Percentiles rank a stretch among this genome's conserved stretches.
These are phyloP conservation scores for Nebria brevicollis DNA, from an alignment of 2,888 invertebrate genomes.

Conservation along the genomic window DNA sequence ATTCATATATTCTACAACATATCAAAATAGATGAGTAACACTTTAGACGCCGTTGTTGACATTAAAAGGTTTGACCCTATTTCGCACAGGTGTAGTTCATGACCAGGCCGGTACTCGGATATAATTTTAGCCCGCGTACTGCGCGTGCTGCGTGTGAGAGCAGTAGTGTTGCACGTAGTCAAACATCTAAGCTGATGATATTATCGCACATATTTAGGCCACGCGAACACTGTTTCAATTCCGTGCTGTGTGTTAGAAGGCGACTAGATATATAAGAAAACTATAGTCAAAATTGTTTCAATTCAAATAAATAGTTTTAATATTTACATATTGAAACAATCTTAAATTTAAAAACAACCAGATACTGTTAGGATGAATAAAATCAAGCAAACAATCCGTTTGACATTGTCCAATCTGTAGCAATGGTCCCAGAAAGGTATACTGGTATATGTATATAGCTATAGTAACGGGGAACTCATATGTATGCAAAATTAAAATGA, in stretches of 20 bases:
- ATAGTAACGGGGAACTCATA: background rate
- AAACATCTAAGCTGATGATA: constrained; percentile 7
- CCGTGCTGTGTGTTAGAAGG: background rate
- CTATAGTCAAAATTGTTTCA: background rate
- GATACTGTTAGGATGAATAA: background rate
- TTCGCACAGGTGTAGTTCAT: constrained; percentile 40
- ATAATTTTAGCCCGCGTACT: constrained; percentile 4
- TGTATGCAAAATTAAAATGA: constrained; percentile 18
- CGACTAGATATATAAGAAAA: constrained; percentile 13
- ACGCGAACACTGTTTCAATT: constrained; percentile 2
- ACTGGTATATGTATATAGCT: background rate
- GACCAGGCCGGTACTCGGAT: background rate
- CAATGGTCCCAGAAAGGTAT: background rate
- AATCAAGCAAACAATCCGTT: background rate
- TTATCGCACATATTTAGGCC: constrained; percentile 18
- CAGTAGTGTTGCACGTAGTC: constrained; percentile 7
- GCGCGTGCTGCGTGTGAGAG: background rate
- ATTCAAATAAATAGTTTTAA: no score
- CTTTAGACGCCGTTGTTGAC: constrained; percentile 16
- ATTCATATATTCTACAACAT: background rate
- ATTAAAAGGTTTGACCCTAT: constrained; percentile 38
- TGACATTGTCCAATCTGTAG: background rate
- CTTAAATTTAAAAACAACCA: no score
- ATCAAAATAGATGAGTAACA: background rate
- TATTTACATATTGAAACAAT: no score